Evolutionary conservation across 2,888 invertebrate species (phyloP).

Genomic region (Sinotaia quadrata): DNA sequence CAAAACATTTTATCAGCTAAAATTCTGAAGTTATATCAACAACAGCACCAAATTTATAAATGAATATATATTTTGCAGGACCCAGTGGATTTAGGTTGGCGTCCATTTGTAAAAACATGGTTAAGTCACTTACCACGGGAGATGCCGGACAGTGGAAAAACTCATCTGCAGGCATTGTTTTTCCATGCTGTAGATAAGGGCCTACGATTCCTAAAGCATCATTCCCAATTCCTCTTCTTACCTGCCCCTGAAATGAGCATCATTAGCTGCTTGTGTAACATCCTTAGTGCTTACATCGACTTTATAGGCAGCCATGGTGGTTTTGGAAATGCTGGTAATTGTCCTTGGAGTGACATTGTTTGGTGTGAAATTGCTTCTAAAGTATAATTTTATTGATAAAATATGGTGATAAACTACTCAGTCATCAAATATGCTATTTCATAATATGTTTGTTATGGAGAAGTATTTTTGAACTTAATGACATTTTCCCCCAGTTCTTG

Average conservation of each 20-base stretch:
- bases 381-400: too few relatives aligned
- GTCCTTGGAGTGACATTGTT: too few relatives aligned
- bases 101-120: slow-evolving; percentile 70
- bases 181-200: slow-evolving; percentile 67
- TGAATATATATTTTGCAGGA: slow-evolving; percentile 63
- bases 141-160: slow-evolving; percentile 67
- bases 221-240: slow-evolving; percentile 59
- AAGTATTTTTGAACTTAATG: too few relatives aligned
- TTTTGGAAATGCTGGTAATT: slow-evolving; percentile 67
- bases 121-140: slow-evolving; percentile 62
- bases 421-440: too few relatives aligned
- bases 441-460: too few relatives aligned
- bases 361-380: too few relatives aligned
- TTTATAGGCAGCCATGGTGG: slow-evolving; percentile 69
- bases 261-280: slow-evolving; percentile 65
- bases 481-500: too few relatives aligned
- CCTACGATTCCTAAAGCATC: slow-evolving; percentile 59
- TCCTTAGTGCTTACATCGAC: slow-evolving; percentile 67
- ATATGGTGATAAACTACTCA: too few relatives aligned
- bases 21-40: too few relatives aligned
- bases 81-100: slow-evolving; percentile 71
- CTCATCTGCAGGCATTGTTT: slow-evolving; percentile 65
- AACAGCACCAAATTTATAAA: too few relatives aligned
- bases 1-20: too few relatives aligned
- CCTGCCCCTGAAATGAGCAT: slow-evolving; percentile 64